Evolutionary conservation across 2,888 invertebrate species (phyloP).

Genomic region (Calameuta idolon): DNA sequence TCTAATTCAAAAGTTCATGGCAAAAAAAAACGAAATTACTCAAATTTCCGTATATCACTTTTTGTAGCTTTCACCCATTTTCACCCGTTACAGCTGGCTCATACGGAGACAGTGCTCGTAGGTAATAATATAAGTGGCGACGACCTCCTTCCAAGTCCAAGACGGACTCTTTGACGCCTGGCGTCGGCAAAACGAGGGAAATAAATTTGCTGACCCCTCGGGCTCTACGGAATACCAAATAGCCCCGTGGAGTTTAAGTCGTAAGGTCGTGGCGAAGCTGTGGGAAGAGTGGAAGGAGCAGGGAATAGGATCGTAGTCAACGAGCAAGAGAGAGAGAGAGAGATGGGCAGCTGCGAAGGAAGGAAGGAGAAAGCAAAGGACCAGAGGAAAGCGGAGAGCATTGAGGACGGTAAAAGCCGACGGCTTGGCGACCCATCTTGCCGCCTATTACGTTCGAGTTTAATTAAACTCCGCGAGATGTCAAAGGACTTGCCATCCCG

Average conservation of each 20-base stretch:
- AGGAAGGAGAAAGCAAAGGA: neutral
- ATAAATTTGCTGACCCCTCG: conserved; percentile 21
- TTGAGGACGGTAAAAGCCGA: neutral
- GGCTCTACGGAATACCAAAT: conserved; percentile 10
- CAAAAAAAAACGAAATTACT: too few species aligned
- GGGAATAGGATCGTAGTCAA: neutral
- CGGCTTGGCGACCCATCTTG: conserved; percentile 23
- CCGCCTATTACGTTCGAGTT: conserved; percentile 57
- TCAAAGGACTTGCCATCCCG: conserved; percentile 57
- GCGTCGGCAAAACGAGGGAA: conserved; percentile 8
- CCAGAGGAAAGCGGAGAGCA: neutral
- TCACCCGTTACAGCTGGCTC: too few species aligned
- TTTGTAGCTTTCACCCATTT: too few species aligned
- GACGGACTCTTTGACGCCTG: conserved; percentile 2
- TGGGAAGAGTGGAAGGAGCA: neutral
- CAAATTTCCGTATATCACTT: too few species aligned
- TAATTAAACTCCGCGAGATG: conserved; percentile 66
- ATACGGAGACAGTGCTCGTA: neutral
- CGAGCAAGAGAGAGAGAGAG: neutral
- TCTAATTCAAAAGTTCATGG: neutral
- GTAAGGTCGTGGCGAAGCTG: neutral
- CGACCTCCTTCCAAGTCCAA: neutral
- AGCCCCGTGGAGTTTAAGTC: conserved; percentile 4
- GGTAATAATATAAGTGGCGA: conserved; percentile 15
- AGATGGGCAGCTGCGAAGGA: neutral